These are phyloP conservation scores for Drosophila infuscata DNA, from an alignment of 2,888 invertebrate species.

Conservation along the genomic window DNA sequence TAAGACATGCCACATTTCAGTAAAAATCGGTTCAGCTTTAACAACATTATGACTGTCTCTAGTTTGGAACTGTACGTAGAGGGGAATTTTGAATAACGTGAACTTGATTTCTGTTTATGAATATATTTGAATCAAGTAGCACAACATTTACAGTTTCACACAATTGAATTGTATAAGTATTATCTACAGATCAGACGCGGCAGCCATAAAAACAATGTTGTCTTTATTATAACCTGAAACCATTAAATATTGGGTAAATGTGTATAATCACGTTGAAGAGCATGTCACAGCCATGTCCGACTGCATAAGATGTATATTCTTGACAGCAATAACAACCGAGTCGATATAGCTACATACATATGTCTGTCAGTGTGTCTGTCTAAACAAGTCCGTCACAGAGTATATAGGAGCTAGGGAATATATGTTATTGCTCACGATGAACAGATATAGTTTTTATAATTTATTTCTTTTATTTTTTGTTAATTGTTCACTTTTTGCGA, in stretches of 20 bases:
- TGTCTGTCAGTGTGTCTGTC: neutral
- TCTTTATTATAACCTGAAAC: neutral
- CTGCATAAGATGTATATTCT: neutral
- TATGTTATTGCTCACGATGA: neutral
- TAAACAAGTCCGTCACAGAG: neutral
- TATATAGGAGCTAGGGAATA: neutral
- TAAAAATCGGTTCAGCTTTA: neutral
- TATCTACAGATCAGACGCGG: slow-evolving; percentile 2
- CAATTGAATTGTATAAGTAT: slow-evolving; percentile 5
- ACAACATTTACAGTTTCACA: neutral
- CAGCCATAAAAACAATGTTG: slow-evolving; percentile 8
- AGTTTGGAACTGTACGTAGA: neutral
- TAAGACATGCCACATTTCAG: neutral
- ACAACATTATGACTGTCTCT: neutral
- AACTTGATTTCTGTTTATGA: neutral
- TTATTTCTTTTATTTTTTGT: neutral
- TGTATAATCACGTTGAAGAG: neutral
- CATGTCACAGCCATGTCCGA: neutral
- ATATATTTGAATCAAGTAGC: neutral
- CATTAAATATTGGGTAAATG: neutral
- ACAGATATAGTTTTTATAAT: neutral
- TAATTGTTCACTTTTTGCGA: neutral
- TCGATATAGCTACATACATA: neutral
- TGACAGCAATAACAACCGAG: neutral
- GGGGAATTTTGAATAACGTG: neutral